Base-by-base conservation (phyloP, 2,797 vertebrate genomes). In the Dicrostonyx torquatus region DNA sequence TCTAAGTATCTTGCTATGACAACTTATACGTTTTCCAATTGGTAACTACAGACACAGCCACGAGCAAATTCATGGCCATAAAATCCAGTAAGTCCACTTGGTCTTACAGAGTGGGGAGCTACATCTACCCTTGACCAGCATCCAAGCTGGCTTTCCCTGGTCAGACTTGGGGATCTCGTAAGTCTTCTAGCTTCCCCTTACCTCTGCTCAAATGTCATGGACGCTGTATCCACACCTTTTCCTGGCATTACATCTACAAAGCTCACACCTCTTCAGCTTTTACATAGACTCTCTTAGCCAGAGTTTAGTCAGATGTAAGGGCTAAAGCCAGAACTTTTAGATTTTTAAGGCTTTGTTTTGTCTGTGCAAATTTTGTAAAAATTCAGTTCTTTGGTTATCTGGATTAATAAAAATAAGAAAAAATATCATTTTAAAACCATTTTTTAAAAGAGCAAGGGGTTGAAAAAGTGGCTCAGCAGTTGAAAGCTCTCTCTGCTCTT, bases 281-380 rank as follows among this genome's bases (percentile, higher is more conserved):
- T 83, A 24, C 4, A 5, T 89, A 66, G 64, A n/a, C 37, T 94
- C 17, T 22, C 10, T 45, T 68, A 55, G 11, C 43, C 58, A 15
- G 84, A 72, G 40, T 72, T 95, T 29, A 76, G 34, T 91, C 66
- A 68, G 34, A 34, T n/a, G 6, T 90, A 24, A 24, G 48, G 58
- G 93, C 66, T 93, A 73, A 96, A 94, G 68, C 31, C 15, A 84
- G 50, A 93, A n/a, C 87, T 88, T 45, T 40, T 77, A 89, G 58
- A n/a, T 89, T 87, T 80, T 94, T 87, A 89, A 88, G 48, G 43
- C 18, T 90, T 89, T 80, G 2, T 93, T 95, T 94, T 91, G 24
- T 48, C 62, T 93, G 90, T 83, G n/a, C 50, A 96, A 3, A 75
- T 93, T 90, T 91, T 93, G 76, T 79, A 10, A 86, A 95, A 96